phyloP scores from a whole-genome alignment of 2,888 invertebrate species.

The Drosophila colorata region DNA sequence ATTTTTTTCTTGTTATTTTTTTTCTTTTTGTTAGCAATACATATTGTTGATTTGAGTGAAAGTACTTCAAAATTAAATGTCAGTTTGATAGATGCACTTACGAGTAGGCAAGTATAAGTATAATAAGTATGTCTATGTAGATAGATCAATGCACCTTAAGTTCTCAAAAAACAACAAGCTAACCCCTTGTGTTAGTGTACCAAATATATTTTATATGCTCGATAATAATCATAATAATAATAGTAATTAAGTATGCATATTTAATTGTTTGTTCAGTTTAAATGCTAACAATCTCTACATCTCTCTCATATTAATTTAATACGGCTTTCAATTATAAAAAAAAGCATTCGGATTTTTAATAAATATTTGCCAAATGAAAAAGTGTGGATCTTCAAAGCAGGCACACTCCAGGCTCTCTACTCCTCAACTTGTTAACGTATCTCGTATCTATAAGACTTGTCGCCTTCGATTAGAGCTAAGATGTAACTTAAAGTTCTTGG shows the following conservation, averaged over 20 bases:
- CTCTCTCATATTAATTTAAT: constrained; percentile 65
- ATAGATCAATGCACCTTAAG: constrained; percentile 68
- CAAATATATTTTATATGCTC: constrained; percentile 35
- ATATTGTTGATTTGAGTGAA: constrained; percentile 45
- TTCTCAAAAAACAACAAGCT: constrained; percentile 53
- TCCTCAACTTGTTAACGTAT: neutral
- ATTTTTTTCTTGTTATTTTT: constrained; percentile 28
- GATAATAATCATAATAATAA: constrained; percentile 34
- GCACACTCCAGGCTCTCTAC: constrained; percentile 9
- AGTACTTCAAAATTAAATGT: constrained; percentile 55
- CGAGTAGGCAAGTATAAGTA: constrained; percentile 41
- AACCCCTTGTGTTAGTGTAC: constrained; percentile 34
- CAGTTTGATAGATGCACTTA: constrained; percentile 48
- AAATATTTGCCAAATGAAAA: constrained; percentile 13
- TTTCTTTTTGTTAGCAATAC: constrained; percentile 27
- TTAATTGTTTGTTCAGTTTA: constrained; percentile 56
- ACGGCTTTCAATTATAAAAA: constrained; percentile 5
- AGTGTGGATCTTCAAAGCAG: constrained; percentile 2
- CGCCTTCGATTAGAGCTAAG: constrained; percentile 16
- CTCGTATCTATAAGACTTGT: constrained; percentile 3
- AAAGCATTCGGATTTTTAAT: constrained; percentile 8
- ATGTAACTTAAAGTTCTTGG: constrained; percentile 50
- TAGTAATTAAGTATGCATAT: constrained; percentile 41
- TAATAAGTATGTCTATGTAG: constrained; percentile 43
- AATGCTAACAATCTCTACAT: constrained; percentile 79